A percentile compares a stretch with the other conserved stretches of the same genome.
phyloP scores from a whole-genome alignment of 1,140 invertebrate genomes.

The Parapsyche elsis region DNA sequence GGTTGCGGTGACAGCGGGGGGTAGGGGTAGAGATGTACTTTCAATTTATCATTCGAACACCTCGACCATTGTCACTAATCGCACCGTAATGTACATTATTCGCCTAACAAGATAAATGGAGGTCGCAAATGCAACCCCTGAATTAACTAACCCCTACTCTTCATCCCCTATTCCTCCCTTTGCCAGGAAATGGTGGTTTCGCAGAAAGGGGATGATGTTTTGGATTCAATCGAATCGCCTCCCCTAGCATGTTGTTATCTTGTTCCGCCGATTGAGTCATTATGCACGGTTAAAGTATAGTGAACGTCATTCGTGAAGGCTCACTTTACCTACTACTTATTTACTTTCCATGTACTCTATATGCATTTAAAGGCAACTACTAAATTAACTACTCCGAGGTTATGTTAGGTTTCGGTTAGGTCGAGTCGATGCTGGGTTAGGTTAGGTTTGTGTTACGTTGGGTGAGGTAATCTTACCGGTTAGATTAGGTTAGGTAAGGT shows the following conservation, averaged over 20 bases:
- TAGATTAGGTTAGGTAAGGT: too few species aligned
- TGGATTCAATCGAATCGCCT: neutral
- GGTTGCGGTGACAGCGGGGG: neutral
- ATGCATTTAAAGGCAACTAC: too few species aligned
- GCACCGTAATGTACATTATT: conserved; percentile 33
- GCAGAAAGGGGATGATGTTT: too few species aligned
- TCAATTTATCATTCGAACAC: conserved; percentile 35
- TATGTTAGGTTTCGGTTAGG: too few species aligned
- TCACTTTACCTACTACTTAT: too few species aligned
- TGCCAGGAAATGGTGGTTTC: too few species aligned
- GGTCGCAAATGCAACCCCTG: neutral
- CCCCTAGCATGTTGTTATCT: neutral
- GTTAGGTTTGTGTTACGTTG: too few species aligned
- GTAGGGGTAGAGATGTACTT: neutral
- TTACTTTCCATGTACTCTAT: too few species aligned
- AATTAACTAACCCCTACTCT: neutral
- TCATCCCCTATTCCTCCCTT: neutral
- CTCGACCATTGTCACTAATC: conserved; percentile 21
- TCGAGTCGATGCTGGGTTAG: too few species aligned
- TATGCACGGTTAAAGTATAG: neutral
- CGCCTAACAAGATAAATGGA: conserved; percentile 30
- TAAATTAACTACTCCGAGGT: too few species aligned
- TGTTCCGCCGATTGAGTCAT: neutral
- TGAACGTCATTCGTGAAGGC: too few species aligned
- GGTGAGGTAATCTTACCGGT: too few species aligned